Evolutionary conservation across 2,797 vertebrate species (phyloP), one percentile per base, ranked within the genome.

Genomic region (Bryconaethiops microstoma): DNA sequence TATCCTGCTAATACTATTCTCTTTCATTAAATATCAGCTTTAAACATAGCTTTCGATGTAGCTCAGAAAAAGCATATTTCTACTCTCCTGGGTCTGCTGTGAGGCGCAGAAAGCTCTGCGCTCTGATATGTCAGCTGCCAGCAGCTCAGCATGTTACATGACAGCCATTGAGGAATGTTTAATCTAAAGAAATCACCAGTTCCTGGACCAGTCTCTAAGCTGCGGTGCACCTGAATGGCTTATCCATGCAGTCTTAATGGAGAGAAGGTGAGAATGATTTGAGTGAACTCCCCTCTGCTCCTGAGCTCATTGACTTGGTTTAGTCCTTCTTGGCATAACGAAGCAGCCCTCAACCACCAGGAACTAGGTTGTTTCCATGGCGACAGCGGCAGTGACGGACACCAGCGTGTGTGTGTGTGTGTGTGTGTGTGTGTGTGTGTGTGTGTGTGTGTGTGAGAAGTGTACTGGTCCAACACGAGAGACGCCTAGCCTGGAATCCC

Each of bases 351-450:
- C 78, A 82, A 83, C 70, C 77, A 59, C 40, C 71, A 48, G 72
- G 79, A 86, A 83, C 77, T 84, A 85, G 85, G 88, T 87, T 84
- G 85, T 88, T 85, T 84, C 82, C 89, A 88, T 90, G 84, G 81
- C 40, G 82, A 88, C 84, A 76, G 90, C 90, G 80, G 83, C 77
- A 78, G 85, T 89, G 91, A 92, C 91, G 82, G 85, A 87, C 91
- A 93, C 90, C 91, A 90, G 91, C 90, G 90, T 60, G 62, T 80
- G 55, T 63, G 78, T 85, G 62, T 67, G 63, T 78, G 59, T 54
- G 64, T 82, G 71, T 65, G 63, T 71, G 72, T 75, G 83, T 76
- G 72, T 68, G 76, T 75, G 83, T 71, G 63, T 75, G 76, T 75
- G 83, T 76, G 72, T 68, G 76, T 75, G 83, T 73, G 73, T 55